A percentile compares a stretch with the other conserved stretches of the same genome.
phyloP scores from a whole-genome alignment of 1,140 invertebrate genomes.

The Macrobrachium nipponense region DNA sequence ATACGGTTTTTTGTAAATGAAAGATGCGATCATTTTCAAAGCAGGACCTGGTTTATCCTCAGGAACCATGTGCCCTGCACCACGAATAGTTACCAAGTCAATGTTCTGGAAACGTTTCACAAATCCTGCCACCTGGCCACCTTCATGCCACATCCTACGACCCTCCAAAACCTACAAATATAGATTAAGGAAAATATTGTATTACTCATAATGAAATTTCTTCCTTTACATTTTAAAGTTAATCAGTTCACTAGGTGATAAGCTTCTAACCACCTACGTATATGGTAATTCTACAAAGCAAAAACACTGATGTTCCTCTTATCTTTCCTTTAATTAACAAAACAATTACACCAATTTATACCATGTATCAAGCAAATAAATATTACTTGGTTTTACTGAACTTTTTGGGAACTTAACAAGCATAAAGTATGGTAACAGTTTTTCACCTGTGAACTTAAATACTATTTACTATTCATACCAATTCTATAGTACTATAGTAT shows the following conservation, averaged over 20 bases:
- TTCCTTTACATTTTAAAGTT: background rate
- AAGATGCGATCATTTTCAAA: conserved; percentile 69
- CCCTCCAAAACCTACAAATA: conserved; percentile 56
- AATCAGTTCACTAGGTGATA: background rate
- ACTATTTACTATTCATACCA: too few relatives aligned
- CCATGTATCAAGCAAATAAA: too few relatives aligned
- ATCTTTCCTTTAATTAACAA: too few relatives aligned
- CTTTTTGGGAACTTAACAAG: too few relatives aligned
- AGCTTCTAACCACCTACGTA: too few relatives aligned
- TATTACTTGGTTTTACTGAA: too few relatives aligned
- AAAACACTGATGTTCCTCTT: too few relatives aligned
- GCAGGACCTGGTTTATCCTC: conserved; percentile 71
- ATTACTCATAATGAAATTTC: background rate
- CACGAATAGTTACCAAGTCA: conserved; percentile 68
- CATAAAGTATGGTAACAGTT: too few relatives aligned
- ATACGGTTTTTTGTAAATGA: conserved; percentile 66
- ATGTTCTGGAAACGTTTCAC: conserved; percentile 68
- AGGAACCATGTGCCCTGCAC: conserved; percentile 74
- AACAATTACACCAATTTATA: too few relatives aligned
- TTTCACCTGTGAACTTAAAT: too few relatives aligned
- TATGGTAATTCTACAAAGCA: too few relatives aligned
- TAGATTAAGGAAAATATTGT: background rate
- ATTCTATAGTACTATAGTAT: too few relatives aligned
- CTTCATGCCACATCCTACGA: conserved; percentile 64
- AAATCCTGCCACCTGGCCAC: conserved; percentile 69